Conservation (phyloP, 2,113 vertebrate genomes). For the Martes martes region DNA sequence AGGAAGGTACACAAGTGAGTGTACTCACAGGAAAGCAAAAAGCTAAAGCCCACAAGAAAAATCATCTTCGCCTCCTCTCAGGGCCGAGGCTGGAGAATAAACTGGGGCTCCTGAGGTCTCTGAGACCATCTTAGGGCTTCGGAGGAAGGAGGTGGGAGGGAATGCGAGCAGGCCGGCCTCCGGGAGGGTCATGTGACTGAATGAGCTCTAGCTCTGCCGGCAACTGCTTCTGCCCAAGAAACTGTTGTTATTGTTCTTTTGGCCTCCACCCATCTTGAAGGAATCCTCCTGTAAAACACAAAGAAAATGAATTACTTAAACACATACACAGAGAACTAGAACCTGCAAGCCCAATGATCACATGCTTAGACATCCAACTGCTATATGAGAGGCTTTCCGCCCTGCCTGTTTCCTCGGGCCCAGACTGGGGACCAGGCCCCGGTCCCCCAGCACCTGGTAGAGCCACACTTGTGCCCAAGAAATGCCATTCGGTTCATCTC, state of each 20-base stretch:
- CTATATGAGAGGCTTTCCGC: neutral
- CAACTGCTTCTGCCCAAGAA: neutral
- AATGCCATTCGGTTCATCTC: neutral
- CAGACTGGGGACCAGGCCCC: neutral
- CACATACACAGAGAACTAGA: neutral
- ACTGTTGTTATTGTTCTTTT: neutral
- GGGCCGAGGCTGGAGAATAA: neutral
- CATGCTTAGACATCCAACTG: neutral
- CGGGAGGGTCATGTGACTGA: neutral
- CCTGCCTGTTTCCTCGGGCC: neutral
- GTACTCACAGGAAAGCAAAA: constrained; percentile 53
- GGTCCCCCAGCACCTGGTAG: neutral
- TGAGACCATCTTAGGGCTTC: neutral
- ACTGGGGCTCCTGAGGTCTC: neutral
- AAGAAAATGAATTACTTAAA: neutral
- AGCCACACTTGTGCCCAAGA: neutral
- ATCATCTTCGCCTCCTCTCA: neutral
- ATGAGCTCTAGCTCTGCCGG: neutral
- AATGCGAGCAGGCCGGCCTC: neutral
- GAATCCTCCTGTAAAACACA: neutral
- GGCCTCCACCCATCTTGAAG: neutral
- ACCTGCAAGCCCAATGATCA: neutral
- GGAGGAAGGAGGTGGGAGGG: neutral
- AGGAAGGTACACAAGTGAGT: no score
- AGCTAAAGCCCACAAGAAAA: neutral